A percentile compares a stretch with the other conserved stretches of the same genome.
phyloP scores from a whole-genome alignment of 2,113 vertebrate genomes.

The Oxyura jamaicensis region DNA sequence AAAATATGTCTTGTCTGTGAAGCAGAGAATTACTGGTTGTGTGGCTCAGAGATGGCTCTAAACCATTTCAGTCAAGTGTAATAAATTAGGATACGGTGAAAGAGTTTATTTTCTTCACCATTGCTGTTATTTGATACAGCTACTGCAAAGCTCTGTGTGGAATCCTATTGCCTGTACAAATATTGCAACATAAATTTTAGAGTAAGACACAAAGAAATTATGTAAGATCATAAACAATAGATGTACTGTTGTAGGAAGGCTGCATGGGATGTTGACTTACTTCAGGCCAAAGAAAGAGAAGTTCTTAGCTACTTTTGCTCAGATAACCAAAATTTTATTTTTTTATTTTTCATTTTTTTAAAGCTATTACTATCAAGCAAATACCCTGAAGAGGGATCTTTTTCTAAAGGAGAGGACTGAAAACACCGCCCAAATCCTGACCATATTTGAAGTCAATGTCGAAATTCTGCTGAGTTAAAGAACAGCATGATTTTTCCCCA shows the following conservation, averaged over 20 bases:
- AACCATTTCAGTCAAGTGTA: conserved; percentile 20
- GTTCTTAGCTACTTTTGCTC: neutral
- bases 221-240: neutral
- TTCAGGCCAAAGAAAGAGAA: neutral
- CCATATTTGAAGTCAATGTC: neutral
- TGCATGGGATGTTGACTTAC: neutral
- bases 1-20: conserved; percentile 15
- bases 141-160: neutral
- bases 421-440: neutral
- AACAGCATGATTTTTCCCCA: neutral
- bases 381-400: neutral
- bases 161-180: conserved; percentile 18
- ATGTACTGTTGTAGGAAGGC: neutral
- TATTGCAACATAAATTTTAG: neutral
- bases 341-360: neutral
- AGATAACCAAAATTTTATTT: neutral
- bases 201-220: neutral
- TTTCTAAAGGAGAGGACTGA: neutral
- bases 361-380: neutral
- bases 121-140: neutral
- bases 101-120: conserved; percentile 30
- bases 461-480: conserved; percentile 31
- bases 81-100: conserved; percentile 31
- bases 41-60: conserved; percentile 15
- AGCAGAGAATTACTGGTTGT: conserved; percentile 12